Evolutionary conservation across 2,888 invertebrate species (phyloP).

Genomic region (Zygogramma bicolorata): DNA sequence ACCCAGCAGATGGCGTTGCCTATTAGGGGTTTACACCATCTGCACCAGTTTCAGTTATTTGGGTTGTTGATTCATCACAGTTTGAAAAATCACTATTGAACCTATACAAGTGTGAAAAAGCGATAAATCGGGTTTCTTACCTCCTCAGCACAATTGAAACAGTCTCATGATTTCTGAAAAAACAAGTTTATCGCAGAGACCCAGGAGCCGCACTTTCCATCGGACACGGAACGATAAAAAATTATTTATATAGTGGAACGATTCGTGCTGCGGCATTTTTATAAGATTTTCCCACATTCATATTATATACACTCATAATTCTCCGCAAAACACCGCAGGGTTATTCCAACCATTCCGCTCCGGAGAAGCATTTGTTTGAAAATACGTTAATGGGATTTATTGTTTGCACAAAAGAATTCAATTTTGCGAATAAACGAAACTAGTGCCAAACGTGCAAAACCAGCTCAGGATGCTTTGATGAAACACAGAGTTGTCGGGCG

Average conservation of each 20-base stretch:
- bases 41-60: too few species aligned
- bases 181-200: background rate
- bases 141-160: background rate
- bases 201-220: background rate
- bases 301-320: conserved; percentile 43
- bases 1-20: too few species aligned
- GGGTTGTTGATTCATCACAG: too few species aligned
- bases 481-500: conserved; percentile 27
- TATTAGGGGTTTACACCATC: too few species aligned
- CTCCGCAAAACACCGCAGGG: conserved; percentile 43
- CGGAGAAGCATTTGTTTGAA: conserved; percentile 39
- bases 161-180: background rate
- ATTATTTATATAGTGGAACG: conserved; percentile 53
- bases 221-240: conserved; percentile 45
- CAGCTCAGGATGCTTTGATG: conserved; percentile 32
- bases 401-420: conserved; percentile 47
- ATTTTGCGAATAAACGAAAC: conserved; percentile 36
- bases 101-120: too few species aligned
- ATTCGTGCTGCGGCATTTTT: conserved; percentile 54
- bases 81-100: too few species aligned
- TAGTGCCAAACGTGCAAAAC: conserved; percentile 28
- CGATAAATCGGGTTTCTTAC: too few species aligned
- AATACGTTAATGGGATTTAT: conserved; percentile 46
- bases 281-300: conserved; percentile 52
- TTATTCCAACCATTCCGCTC: conserved; percentile 42